Evolutionary conservation across 2,888 invertebrate genomes (phyloP).

Genomic region (Ischnus inquisitorius): DNA sequence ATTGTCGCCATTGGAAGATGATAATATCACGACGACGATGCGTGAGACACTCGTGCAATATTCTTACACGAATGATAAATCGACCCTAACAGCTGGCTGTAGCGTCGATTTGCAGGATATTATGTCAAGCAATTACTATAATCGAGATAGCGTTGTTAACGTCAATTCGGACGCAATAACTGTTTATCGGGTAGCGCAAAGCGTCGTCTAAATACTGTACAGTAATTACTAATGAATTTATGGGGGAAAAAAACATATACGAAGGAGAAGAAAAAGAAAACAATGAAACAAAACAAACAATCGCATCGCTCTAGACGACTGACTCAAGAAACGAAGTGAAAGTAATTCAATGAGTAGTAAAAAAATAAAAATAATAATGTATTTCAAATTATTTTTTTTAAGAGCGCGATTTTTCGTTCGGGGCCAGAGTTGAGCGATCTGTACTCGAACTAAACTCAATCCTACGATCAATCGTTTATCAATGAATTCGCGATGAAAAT

Average conservation of each 20-base stretch:
- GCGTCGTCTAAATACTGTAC: constrained; percentile 57
- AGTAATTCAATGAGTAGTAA: constrained; percentile 62
- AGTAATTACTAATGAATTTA: constrained; percentile 13
- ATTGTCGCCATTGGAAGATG: constrained; percentile 22
- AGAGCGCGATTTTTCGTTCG: constrained; percentile 19
- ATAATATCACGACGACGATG: constrained; percentile 39
- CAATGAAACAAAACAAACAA: constrained; percentile 30
- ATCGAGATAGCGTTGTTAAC: constrained; percentile 43
- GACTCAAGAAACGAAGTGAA: constrained; percentile 67
- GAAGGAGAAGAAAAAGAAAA: constrained; percentile 2
- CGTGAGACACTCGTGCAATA: constrained; percentile 54
- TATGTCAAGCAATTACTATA: constrained; percentile 59
- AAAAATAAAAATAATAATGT: constrained; percentile 54
- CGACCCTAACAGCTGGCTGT: constrained; percentile 64
- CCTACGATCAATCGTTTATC: background rate
- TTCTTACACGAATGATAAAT: constrained; percentile 39
- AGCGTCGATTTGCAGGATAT: constrained; percentile 53
- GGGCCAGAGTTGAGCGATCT: constrained; percentile 9
- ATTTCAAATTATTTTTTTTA: constrained; percentile 45
- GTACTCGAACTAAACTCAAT: background rate
- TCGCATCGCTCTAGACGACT: constrained; percentile 58
- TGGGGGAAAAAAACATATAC: constrained; percentile 4
- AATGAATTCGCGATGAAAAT: background rate
- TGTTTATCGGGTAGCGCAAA: constrained; percentile 65
- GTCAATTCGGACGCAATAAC: constrained; percentile 62